Base-by-base conservation (phyloP, 2,797 vertebrate species). In the Agapornis canus region DNA sequence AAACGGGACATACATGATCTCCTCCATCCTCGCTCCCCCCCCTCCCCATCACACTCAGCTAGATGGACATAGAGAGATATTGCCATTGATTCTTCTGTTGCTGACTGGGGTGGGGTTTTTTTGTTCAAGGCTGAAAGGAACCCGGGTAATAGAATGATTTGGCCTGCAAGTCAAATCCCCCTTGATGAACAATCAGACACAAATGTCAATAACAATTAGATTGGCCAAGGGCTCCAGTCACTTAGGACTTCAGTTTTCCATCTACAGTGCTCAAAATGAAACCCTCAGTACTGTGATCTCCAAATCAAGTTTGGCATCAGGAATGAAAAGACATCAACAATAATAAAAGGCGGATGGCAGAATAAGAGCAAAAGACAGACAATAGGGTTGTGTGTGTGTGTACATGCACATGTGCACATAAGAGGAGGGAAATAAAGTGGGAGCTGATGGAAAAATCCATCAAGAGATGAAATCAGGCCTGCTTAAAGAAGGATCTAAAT, bases 151-250 rank as follows among this genome's bases (percentile, higher is more conserved):
- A 97, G 98, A 97, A 98, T 94, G 98, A 97, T 96, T 92, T 89
- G 96, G 96, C 97, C 97, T 94, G 89, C 81, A 70, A 96, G 97
- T 95, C 97, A 97, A 97, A 94, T 96, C 97, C 93, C 86, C 96
- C 96, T 97, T 97, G 98, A 98, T 97, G 98, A 98, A 98, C 97
- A 97, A 96, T 97, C 97, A 97, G 98, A 98, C 98, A 97, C 98
- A 97, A 95, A 98, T 94, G 97, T 98, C 98, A 98, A 98, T 98
- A 98, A 97, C 97, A 98, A 98, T 98, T 98, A 98, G 96, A 98
- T 98, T 98, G 98, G 97, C 98, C 69, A 13, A 92, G 91, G 97
- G 97, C 98, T 98, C 81, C 96, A 98, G 98, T 98, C 98, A 98
- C 98, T 98, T 98, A 98, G 96, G 98, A 97, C 97, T 97, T 97